Percentiles rank a stretch among this genome's conserved stretches.
phyloP scores from a whole-genome alignment of 1,140 invertebrate species.

The Brachionus plicatilis region DNA sequence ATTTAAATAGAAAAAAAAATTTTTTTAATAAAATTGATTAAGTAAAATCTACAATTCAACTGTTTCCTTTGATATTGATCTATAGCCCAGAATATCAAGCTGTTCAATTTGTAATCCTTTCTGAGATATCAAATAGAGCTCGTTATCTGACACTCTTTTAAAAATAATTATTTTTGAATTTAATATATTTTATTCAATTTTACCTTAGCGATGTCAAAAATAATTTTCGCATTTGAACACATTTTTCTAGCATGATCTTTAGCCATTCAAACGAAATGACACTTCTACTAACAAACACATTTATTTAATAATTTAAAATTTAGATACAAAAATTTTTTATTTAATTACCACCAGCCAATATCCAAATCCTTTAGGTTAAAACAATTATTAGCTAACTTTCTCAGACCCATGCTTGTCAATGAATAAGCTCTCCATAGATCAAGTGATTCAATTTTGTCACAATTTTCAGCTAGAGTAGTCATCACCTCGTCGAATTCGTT shows the following conservation, averaged over 20 bases:
- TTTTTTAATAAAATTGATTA: neutral
- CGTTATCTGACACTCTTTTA: neutral
- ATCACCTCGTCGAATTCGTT: constrained; percentile 47
- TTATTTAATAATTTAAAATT: neutral
- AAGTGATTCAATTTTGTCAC: constrained; percentile 53
- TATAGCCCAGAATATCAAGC: constrained; percentile 17
- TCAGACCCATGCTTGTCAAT: constrained; percentile 66
- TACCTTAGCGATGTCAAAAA: constrained; percentile 30
- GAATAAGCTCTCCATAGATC: constrained; percentile 78
- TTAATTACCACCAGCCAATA: constrained; percentile 78
- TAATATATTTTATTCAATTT: neutral
- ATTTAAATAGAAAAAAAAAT: neutral
- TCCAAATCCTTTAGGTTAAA: constrained; percentile 71
- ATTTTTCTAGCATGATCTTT: neutral
- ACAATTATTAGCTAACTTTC: constrained; percentile 64
- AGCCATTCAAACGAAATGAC: neutral
- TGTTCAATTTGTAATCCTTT: constrained; percentile 3
- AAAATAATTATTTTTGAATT: neutral
- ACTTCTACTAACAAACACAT: neutral
- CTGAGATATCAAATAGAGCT: neutral
- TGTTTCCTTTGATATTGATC: neutral
- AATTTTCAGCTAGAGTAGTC: constrained; percentile 45
- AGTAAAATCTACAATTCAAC: neutral
- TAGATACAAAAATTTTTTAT: neutral
- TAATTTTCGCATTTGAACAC: neutral